These are phyloP conservation scores for Taeniopygia guttata DNA, from an alignment of 2,797 vertebrate species.

Conservation along the genomic window DNA sequence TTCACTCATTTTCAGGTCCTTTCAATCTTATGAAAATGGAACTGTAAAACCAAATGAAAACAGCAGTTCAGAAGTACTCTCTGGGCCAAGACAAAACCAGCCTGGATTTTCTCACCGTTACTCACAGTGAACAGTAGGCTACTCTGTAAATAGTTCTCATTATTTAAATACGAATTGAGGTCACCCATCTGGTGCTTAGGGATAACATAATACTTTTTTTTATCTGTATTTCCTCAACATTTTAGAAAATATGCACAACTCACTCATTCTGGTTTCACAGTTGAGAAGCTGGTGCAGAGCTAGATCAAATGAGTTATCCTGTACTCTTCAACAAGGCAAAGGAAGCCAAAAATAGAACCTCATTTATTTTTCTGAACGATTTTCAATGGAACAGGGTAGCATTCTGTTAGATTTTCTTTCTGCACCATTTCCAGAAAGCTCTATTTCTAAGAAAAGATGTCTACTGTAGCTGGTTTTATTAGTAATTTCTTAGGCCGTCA, in stretches of 20 bases:
- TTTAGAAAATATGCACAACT: not conserved
- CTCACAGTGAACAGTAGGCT: not conserved
- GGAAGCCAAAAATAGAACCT: not conserved
- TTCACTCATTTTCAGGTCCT: constrained; percentile 9
- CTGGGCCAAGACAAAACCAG: not conserved
- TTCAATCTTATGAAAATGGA: not conserved
- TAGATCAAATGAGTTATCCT: not conserved
- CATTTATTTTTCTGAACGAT: not conserved
- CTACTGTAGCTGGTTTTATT: not conserved
- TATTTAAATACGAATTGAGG: constrained; percentile 19
- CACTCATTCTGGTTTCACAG: not conserved
- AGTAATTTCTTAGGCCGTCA: not conserved
- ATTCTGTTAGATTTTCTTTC: not conserved
- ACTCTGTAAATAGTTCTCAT: not conserved
- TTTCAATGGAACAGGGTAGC: not conserved
- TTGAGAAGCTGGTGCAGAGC: not conserved
- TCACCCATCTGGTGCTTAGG: not conserved
- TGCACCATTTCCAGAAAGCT: not conserved
- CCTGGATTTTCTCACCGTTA: constrained; percentile 4
- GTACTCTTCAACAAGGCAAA: not conserved
- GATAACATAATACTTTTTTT: constrained; percentile 4
- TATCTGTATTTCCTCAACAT: not conserved
- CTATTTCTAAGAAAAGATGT: not conserved
- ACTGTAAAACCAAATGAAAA: not conserved
- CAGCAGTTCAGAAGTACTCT: not conserved